Evolutionary conservation across 2,113 vertebrate species (phyloP), one percentile per base, ranked within the genome.

Genomic region (Phoxinus phoxinus): DNA sequence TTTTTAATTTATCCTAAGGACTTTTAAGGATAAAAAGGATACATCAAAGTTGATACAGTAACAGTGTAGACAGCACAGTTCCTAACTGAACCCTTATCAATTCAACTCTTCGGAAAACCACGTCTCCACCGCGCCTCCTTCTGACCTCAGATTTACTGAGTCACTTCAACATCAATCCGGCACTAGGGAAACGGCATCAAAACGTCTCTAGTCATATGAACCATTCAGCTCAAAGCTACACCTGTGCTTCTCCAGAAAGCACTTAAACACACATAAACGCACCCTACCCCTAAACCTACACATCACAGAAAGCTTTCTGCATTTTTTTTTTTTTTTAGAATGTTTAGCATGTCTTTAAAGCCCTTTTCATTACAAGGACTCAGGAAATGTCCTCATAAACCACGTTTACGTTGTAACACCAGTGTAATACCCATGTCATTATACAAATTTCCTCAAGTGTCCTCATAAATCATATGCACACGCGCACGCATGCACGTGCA

Each of bases 211-310:
- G 10, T 51, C 76, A 19, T 58, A 79, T 79, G 37, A 41, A 79
- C 32, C 56, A 79, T 15, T 79, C 61, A 53, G 79, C 25, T 32
- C 27, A 51, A 81, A 69, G 44, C 27, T 27, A 53, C 61, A 81
- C 44, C 61, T 81, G 80, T 19, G 61, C 25, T 81, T 81, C 80
- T 69, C 80, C 19, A 51, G 61, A 19, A 48, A 51, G 41, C 44
- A 81, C 9, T 51, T 69, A 81, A 46, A 79, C 30, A n/a, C n/a
- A n/a, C n/a, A n/a, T n/a, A n/a, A n/a, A n/a, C n/a, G n/a, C n/a
- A n/a, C 51, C 5, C 51, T 53, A 53, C 15, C 15, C 12, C 48
- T 19, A 53, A 53, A 53, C 51, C 17, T 19, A 53, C 51, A 17
- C 51, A 53, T 53, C 51, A 53, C 17, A 53, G 5, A 53, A 53